Evolutionary conservation across 2,888 invertebrate species (phyloP), one percentile per base, ranked within the genome.

Genomic region (Spodoptera exigua): DNA sequence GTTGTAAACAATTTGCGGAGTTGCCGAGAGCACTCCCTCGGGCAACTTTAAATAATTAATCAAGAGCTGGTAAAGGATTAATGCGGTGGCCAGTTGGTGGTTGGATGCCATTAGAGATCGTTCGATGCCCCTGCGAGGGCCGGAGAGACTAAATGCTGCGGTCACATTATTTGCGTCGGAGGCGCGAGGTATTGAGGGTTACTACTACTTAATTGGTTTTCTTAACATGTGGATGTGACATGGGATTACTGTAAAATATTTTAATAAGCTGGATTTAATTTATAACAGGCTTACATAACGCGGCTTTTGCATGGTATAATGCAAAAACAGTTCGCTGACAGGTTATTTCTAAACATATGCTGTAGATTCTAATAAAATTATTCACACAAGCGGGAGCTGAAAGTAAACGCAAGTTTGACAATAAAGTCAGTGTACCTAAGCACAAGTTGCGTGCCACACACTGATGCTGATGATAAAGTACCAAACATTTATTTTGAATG

Each of bases 401-500:
- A 69, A 68, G 36, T 53, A 71, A 47, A 69, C 49, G 65, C 63
- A 79, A 80, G 51, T 78, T 76, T 65, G 47, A 77, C 66, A 77
- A 78, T 77, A 79, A 81, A 78, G 76, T 65, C 72, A 71, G 73
- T 55, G 69, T 70, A n/a, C n/a, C n/a, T n/a, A 68, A 71, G 60
- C 65, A 72, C 67, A 63, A 73, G 71, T 75, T 74, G 77, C 64
- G 74, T 71, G 78, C 77, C 86, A 85, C 82, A 86, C 79, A 79
- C 82, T 80, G 83, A 70, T 83, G 84, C 72, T 60, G 69, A 79
- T 92, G 91, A 93, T 89, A 90, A 92, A 94, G 89, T 82, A 88
- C 87, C 88, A 89, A 92, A 92, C 92, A 93, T 93, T 93, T 92
- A 93, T 93, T 93, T 89, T 89, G 89, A 90, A 91, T 90, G 92